Conservation (phyloP, 2,113 vertebrate genomes). For the Dryoscopus gambensis region DNA sequence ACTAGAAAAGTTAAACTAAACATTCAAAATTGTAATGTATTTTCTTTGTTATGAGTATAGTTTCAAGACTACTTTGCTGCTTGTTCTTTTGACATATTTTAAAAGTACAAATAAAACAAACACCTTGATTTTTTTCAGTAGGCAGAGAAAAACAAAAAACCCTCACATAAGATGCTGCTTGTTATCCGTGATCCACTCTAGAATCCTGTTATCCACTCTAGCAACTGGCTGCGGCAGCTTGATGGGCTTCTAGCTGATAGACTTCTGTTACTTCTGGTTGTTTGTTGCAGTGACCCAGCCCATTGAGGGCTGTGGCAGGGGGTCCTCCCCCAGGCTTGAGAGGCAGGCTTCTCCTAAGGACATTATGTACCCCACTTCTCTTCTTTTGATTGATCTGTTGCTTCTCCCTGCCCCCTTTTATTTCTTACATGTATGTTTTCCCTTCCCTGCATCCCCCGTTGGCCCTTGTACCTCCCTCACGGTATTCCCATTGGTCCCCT, state of each 20-base stretch:
- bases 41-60: neutral
- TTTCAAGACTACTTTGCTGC: neutral
- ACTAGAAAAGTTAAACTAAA: neutral
- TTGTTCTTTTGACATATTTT: neutral
- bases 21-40: neutral
- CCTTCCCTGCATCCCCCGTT: too few species aligned
- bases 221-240: neutral
- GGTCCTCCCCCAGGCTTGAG: too few species aligned
- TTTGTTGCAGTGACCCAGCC: too few species aligned
- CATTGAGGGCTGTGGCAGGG: too few species aligned
- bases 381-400: too few species aligned
- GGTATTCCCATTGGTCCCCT: too few species aligned
- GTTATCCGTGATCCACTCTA: neutral
- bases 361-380: too few species aligned
- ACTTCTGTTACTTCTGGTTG: too few species aligned
- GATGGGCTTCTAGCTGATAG: neutral
- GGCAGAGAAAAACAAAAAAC: neutral
- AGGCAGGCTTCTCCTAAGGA: too few species aligned
- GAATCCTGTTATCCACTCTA: neutral
- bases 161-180: fast-evolving
- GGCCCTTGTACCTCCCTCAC: too few species aligned
- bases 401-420: too few species aligned
- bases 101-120: neutral
- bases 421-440: too few species aligned
- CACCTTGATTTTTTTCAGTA: neutral